Base-by-base conservation (phyloP, 2,888 invertebrate species). In the Agrochola lota region DNA sequence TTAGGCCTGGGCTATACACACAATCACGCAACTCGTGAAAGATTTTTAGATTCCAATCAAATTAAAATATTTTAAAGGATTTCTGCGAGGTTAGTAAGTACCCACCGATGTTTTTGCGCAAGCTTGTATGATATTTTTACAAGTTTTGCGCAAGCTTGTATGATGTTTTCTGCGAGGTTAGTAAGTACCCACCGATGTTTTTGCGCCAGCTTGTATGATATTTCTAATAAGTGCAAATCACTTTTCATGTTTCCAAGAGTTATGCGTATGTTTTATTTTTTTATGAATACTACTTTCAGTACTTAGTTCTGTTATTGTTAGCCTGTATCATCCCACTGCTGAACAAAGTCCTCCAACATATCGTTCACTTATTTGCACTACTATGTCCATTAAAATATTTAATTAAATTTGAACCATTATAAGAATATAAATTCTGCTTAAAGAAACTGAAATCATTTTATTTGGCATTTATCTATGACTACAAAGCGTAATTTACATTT, bases 401-500 rank as follows among this genome's bases (percentile, higher is more conserved):
- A 0, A 78, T 78, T 59, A 2, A 63, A 77, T 73, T 67, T 57
- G 62, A 59, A 77, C 57, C 64, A n/a, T 49, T 60, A 52, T 60
- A 71, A 35, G 20, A 62, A 68, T 75, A 72, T 68, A 64, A 73
- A 71, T 57, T 80, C 49, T 83, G 81, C 57, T 68, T 52, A 80
- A 88, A 84, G 72, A 84, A 90, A 88, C 84, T 75, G 60, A 88
- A 91, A 89, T 85, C 73, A 90, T 88, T 89, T 89, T 84, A 80
- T 95, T 95, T 96, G 95, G 96, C 96, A 93, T 92, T 94, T 91
- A 90, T 91, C 91, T 93, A 95, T 94, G 91, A 91, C 95, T 96
- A 96, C 95, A 95, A 96, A 96, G 96, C 96, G 95, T 96, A 95
- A 95, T 94, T 92, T 96, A 96, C 92, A 95, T 94, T 96, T 96